phyloP scores from a whole-genome alignment of 2,888 invertebrate species.

The Drosophila melanosoma region DNA sequence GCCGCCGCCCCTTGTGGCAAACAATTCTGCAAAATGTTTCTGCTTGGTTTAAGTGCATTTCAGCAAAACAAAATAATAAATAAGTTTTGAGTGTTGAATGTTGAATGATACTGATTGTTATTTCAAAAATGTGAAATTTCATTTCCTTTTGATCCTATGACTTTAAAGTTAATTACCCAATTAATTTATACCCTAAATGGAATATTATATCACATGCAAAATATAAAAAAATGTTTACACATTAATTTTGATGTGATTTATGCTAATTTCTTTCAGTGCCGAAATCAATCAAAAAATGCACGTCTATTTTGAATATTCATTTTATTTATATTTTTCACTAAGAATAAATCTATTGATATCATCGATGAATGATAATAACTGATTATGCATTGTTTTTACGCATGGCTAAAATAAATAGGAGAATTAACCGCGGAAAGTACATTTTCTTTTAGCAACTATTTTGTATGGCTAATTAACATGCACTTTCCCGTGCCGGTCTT shows the following conservation, averaged over 20 bases:
- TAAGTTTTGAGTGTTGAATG: not conserved
- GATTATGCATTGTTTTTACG: constrained; percentile 32
- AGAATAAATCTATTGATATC: constrained; percentile 36
- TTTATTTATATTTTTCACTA: not conserved
- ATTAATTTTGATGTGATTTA: not conserved
- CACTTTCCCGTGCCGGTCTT: not conserved
- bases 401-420: not conserved
- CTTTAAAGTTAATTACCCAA: not conserved
- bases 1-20: not conserved
- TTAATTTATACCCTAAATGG: not conserved
- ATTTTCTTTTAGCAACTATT: not conserved
- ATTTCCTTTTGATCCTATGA: too few species aligned
- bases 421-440: not conserved
- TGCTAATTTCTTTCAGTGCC: not conserved
- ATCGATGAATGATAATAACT: constrained; percentile 32
- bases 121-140: not conserved
- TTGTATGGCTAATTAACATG: not conserved
- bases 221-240: not conserved
- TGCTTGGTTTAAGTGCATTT: not conserved
- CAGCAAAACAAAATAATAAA: too few species aligned
- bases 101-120: not conserved
- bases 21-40: not conserved
- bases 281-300: too few species aligned
- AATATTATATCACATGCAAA: not conserved
- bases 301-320: not conserved